phyloP scores from a whole-genome alignment of 2,797 vertebrate species.

The Enteromius viviparus region DNA sequence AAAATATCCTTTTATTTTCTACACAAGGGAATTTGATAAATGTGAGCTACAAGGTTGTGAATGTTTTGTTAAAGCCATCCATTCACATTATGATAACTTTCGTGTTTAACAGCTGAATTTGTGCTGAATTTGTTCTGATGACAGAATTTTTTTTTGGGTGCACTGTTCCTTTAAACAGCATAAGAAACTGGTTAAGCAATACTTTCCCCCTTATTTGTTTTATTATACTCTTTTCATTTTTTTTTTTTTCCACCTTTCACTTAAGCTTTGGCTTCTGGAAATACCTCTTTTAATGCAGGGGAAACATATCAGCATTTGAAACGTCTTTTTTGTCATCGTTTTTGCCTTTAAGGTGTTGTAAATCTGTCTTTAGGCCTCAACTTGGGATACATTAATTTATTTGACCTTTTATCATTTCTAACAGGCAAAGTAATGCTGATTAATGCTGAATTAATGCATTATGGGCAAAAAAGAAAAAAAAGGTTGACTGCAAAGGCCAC shows the following conservation, averaged over 20 bases:
- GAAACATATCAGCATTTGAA: conserved; percentile 78
- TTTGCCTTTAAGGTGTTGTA: conserved; percentile 61
- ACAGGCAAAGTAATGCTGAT: conserved; percentile 30
- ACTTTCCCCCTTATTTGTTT: conserved; percentile 64
- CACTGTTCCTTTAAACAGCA: conserved; percentile 27
- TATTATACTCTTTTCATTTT: conserved; percentile 10
- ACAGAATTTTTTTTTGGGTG: conserved; percentile 16
- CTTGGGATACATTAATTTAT: conserved; percentile 4
- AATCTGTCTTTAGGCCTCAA: not conserved
- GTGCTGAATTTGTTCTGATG: not conserved
- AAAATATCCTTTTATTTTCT: not conserved
- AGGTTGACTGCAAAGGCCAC: conserved; percentile 49
- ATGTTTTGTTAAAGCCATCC: not conserved
- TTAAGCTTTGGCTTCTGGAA: conserved; percentile 64
- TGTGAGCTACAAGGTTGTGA: not conserved
- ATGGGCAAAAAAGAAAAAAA: conserved; percentile 11
- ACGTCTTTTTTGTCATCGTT: conserved; percentile 64
- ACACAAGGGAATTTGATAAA: not conserved
- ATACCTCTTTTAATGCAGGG: conserved; percentile 73
- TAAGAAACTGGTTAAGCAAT: conserved; percentile 76
- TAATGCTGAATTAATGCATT: conserved; percentile 24
- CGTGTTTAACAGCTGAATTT: not conserved
- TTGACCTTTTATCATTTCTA: conserved; percentile 46
- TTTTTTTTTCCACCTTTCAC: conserved; percentile 67
- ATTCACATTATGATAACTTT: not conserved